A percentile compares a stretch with the other conserved stretches of the same genome.
Evolutionary conservation across 2,113 vertebrate species (phyloP).

Genomic region (Heterocephalus glaber): DNA sequence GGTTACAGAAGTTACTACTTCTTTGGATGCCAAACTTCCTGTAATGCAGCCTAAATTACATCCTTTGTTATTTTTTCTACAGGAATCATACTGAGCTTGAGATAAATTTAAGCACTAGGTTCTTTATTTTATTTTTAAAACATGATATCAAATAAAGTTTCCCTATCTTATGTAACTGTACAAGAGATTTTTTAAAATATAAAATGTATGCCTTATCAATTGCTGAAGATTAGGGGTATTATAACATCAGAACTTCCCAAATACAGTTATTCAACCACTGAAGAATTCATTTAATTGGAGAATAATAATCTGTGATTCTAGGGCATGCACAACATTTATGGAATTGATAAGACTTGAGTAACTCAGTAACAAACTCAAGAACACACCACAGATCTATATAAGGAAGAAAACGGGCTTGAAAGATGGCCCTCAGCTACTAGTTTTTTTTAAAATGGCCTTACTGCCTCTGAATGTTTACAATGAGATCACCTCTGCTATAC

Average conservation of each 20-base stretch:
- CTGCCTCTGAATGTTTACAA: background rate
- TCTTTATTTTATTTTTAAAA: conserved; percentile 32
- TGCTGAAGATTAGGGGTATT: background rate
- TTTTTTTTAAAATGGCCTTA: conserved; percentile 23
- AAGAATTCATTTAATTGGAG: background rate
- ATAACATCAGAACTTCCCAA: background rate
- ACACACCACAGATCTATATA: background rate
- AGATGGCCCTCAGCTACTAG: background rate
- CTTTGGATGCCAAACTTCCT: background rate
- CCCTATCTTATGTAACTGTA: background rate
- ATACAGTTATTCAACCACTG: background rate
- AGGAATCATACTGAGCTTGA: background rate
- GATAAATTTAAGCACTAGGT: background rate
- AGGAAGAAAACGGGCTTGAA: background rate
- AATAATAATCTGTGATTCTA: background rate
- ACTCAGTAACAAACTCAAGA: background rate
- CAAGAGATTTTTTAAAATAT: background rate
- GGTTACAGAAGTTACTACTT: background rate
- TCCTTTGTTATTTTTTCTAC: conserved; percentile 12
- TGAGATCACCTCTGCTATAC: background rate
- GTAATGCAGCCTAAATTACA: background rate
- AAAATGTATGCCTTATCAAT: background rate
- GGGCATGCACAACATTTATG: background rate
- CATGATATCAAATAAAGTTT: conserved; percentile 8
- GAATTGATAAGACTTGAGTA: background rate